phyloP scores from a whole-genome alignment of 30 jellyfish, hydroid and myxozoan genomes.

The Aurelia aurita complex sp. Pacific region DNA sequence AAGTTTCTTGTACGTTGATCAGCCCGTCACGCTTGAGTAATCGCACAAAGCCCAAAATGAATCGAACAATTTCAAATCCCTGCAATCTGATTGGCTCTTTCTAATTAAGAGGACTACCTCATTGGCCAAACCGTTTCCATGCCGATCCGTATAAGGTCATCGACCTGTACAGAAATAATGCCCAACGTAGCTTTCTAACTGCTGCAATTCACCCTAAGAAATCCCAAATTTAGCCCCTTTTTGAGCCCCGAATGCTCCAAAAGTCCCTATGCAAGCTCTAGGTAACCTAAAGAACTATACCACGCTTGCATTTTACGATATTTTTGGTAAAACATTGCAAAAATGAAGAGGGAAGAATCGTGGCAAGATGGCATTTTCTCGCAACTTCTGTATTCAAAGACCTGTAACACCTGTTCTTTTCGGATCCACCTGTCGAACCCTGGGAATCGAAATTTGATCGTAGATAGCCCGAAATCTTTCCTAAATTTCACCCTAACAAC shows the following conservation, averaged over 20 bases:
- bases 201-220: neutral
- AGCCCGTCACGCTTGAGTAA: conserved; percentile 79
- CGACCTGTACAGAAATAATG: conserved; percentile 57
- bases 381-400: conserved; percentile 37
- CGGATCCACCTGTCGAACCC: conserved; percentile 53
- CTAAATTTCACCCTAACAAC: neutral
- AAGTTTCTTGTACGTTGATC: conserved; percentile 57
- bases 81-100: conserved; percentile 40
- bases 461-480: neutral
- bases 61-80: conserved; percentile 41
- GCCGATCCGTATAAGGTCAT: conserved; percentile 82
- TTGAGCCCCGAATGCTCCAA: no score
- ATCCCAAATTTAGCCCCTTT: neutral
- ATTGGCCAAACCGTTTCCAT: conserved; percentile 81
- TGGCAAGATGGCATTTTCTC: no score
- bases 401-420: conserved; percentile 60
- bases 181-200: conserved; percentile 31
- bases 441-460: conserved; percentile 15
- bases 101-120: conserved; percentile 68
- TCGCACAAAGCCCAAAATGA: conserved; percentile 60
- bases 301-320: no score
- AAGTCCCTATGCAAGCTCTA: no score
- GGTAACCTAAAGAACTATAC: no score
- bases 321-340: no score
- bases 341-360: no score